Evolutionary conservation across 2,888 invertebrate genomes (phyloP).

Genomic region (Orthonevra nobilis): DNA sequence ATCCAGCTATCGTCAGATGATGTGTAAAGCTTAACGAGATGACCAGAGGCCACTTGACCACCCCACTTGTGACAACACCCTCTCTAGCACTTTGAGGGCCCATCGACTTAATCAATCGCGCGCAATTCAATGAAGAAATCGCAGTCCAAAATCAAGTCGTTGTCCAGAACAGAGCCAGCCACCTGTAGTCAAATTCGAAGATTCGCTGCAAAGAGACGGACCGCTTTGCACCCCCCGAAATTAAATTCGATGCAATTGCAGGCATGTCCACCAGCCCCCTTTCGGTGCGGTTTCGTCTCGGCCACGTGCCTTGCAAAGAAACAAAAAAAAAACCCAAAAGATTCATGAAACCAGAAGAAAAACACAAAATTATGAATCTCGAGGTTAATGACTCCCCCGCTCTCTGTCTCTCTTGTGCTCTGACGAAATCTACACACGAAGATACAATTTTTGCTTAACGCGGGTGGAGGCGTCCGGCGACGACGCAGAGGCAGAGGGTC

Average conservation of each 20-base stretch:
- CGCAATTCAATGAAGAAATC: slow-evolving; percentile 15
- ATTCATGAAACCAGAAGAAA: neutral
- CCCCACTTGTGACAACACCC: neutral
- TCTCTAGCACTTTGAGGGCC: neutral
- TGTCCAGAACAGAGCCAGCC: neutral
- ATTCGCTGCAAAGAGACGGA: neutral
- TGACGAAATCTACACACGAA: slow-evolving; percentile 32
- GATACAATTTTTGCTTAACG: slow-evolving; percentile 41
- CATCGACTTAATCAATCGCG: slow-evolving; percentile 42
- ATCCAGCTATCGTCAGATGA: slow-evolving; percentile 37
- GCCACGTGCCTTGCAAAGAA: slow-evolving; percentile 22
- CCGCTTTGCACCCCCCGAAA: slow-evolving; percentile 35
- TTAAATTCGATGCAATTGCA: slow-evolving; percentile 49
- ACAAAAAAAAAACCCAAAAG: slow-evolving; percentile 17
- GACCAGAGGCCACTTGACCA: neutral
- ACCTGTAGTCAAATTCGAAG: slow-evolving; percentile 29
- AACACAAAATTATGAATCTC: slow-evolving; percentile 28
- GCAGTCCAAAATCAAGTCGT: no score
- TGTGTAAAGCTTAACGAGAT: slow-evolving; percentile 16
- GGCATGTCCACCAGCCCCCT: neutral
- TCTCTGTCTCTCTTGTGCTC: slow-evolving; percentile 52
- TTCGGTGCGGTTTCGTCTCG: neutral
- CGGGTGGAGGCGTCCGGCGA: slow-evolving; percentile 3
- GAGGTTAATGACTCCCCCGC: slow-evolving; percentile 62
- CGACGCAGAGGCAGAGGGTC: no score